Evolutionary conservation across 2,888 invertebrate genomes (phyloP).

Genomic region (Buathra laborator): DNA sequence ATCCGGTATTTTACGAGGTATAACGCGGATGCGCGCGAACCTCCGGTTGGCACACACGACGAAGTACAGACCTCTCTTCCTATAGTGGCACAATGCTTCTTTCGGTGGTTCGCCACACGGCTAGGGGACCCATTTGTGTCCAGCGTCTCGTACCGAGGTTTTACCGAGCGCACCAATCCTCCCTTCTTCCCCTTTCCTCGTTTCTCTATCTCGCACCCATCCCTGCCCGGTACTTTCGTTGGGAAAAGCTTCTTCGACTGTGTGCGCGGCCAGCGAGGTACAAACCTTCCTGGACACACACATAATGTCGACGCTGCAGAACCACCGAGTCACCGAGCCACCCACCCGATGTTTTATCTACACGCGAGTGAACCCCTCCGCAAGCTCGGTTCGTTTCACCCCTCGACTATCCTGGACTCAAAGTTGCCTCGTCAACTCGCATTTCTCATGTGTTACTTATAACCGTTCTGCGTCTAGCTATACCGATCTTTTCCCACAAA

Average conservation of each 20-base stretch:
- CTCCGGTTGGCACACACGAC: slow-evolving; percentile 40
- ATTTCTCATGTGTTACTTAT: slow-evolving; percentile 49
- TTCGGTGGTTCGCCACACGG: slow-evolving; percentile 60
- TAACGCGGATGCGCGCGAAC: slow-evolving; percentile 8
- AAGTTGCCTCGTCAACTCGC: slow-evolving; percentile 57
- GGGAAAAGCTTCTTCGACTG: slow-evolving; percentile 41
- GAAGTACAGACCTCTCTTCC: slow-evolving; percentile 35
- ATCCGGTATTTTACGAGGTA: slow-evolving; percentile 58
- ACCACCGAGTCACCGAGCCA: slow-evolving; percentile 31
- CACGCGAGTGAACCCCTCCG: slow-evolving; percentile 28
- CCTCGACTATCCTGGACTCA: slow-evolving; percentile 27
- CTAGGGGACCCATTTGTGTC: slow-evolving; percentile 65
- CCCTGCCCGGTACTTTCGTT: slow-evolving; percentile 14
- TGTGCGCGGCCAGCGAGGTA: slow-evolving; percentile 7
- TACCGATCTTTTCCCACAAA: slow-evolving; percentile 9
- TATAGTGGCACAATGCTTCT: slow-evolving; percentile 61
- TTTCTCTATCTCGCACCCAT: slow-evolving; percentile 16
- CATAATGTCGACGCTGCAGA: slow-evolving; percentile 43
- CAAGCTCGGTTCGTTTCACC: slow-evolving; percentile 3
- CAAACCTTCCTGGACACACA: slow-evolving; percentile 24
- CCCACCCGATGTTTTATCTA: slow-evolving; percentile 57
- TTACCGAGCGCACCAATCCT: slow-evolving; percentile 51
- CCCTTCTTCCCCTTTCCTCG: slow-evolving; percentile 12
- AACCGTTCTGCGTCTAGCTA: background rate
- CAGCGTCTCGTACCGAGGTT: slow-evolving; percentile 61